A percentile compares a stretch with the other conserved stretches of the same genome.
Evolutionary conservation across 2,113 vertebrate genomes (phyloP).

Genomic region (Chloropsis hardwickii): DNA sequence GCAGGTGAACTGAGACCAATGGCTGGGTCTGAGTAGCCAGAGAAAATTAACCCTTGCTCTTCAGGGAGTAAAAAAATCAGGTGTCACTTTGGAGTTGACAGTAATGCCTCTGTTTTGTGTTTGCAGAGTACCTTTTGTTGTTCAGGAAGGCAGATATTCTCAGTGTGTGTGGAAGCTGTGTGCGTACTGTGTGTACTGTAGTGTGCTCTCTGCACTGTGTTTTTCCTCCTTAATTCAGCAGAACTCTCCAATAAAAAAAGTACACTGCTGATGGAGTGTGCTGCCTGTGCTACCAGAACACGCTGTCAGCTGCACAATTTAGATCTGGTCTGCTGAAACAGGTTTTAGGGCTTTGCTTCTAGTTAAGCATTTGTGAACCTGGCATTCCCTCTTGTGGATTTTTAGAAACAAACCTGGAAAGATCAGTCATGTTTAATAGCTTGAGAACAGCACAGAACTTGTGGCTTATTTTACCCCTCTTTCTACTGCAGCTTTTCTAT

Average conservation of each 20-base stretch:
- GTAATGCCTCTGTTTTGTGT: neutral
- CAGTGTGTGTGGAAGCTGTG: too few relatives aligned
- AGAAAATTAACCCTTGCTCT: conserved; percentile 8
- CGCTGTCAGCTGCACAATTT: neutral
- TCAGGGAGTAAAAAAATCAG: neutral
- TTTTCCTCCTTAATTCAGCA: neutral
- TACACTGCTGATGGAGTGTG: neutral
- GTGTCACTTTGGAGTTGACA: neutral
- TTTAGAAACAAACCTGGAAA: neutral
- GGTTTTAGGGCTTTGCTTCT: neutral
- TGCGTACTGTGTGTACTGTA: too few relatives aligned
- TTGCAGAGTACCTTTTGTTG: neutral
- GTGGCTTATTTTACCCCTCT: fast-evolving
- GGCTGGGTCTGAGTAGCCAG: neutral
- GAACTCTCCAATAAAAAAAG: neutral
- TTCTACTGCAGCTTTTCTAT: neutral
- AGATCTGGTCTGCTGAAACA: neutral
- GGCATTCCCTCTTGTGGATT: neutral
- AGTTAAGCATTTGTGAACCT: neutral
- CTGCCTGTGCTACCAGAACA: neutral
- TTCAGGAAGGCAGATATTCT: neutral
- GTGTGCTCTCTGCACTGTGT: fast-evolving
- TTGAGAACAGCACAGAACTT: neutral
- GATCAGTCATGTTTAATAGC: neutral
- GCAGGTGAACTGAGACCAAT: neutral